These are phyloP conservation scores for Drosophila orena DNA, from an alignment of 1,140 invertebrate species.

Conservation along the genomic window DNA sequence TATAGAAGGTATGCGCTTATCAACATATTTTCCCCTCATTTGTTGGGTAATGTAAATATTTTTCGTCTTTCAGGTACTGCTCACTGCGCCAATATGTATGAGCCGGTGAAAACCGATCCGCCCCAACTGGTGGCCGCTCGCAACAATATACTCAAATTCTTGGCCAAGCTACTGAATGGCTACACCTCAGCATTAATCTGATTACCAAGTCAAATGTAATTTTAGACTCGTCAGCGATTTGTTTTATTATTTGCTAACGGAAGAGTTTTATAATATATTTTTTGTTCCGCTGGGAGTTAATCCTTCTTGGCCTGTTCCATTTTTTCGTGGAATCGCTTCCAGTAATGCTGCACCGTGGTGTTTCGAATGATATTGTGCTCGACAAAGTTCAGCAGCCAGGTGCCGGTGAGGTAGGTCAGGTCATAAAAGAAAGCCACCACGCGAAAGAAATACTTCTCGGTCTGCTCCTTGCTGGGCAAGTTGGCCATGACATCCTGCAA, in stretches of 20 bases:
- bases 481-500: conserved; percentile 55
- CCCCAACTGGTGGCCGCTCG: conserved; percentile 88
- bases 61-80: conserved; percentile 88
- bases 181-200: conserved; percentile 46
- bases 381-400: conserved; percentile 50
- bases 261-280: conserved; percentile 15
- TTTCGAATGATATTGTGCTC: conserved; percentile 67
- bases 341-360: conserved; percentile 58
- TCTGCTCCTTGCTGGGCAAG: conserved; percentile 64
- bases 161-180: conserved; percentile 78
- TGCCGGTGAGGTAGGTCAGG: conserved; percentile 41
- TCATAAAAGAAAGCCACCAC: conserved; percentile 72
- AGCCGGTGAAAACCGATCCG: conserved; percentile 87
- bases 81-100: conserved; percentile 93
- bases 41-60: neutral
- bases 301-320: conserved; percentile 75
- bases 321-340: conserved; percentile 76
- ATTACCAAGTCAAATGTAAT: conserved; percentile 18
- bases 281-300: conserved; percentile 19
- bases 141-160: conserved; percentile 86
- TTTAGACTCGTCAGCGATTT: conserved; percentile 34
- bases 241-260: conserved; percentile 16
- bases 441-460: conserved; percentile 72
- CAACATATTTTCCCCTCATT: neutral
- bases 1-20: conserved; percentile 87